Evolutionary conservation across 2,888 invertebrate species (phyloP).

Genomic region (Apodemia zela): DNA sequence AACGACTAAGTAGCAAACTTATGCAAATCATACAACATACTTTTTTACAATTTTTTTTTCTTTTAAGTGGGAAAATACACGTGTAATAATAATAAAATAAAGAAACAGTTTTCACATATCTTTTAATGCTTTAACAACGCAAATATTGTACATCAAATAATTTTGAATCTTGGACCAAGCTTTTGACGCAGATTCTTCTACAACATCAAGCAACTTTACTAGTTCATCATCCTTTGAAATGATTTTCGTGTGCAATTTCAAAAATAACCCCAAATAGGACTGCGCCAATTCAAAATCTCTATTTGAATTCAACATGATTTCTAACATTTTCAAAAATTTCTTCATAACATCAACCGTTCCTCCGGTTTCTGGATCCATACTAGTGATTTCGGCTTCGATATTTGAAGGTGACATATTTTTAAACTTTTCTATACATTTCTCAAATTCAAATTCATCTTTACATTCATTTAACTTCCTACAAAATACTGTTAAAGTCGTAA

Average conservation of each 20-base stretch:
- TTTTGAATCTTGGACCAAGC: slow-evolving; percentile 85
- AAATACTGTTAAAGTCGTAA: slow-evolving; percentile 85
- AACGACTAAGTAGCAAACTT: too few relatives aligned
- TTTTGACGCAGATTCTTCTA: slow-evolving; percentile 80
- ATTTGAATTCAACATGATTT: slow-evolving; percentile 85
- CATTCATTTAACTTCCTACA: slow-evolving; percentile 82
- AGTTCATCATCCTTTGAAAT: slow-evolving; percentile 80
- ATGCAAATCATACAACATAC: too few relatives aligned
- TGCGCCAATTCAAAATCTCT: slow-evolving; percentile 94
- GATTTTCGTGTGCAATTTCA: slow-evolving; percentile 87
- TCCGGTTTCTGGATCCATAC: slow-evolving; percentile 86
- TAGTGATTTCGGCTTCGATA: slow-evolving; percentile 92
- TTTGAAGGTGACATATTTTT: slow-evolving; percentile 89
- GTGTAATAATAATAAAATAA: too few relatives aligned
- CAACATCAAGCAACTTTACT: slow-evolving; percentile 70
- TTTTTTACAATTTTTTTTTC: too few relatives aligned
- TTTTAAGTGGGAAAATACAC: too few relatives aligned
- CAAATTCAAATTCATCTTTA: slow-evolving; percentile 71
- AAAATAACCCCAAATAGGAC: slow-evolving; percentile 92
- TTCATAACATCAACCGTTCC: slow-evolving; percentile 86
- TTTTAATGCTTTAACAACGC: slow-evolving; percentile 87
- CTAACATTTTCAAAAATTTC: slow-evolving; percentile 88
- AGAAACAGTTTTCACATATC: slow-evolving; percentile 66
- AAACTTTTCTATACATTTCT: slow-evolving; percentile 78
- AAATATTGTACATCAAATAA: slow-evolving; percentile 86